A percentile compares a stretch with the other conserved stretches of the same genome.
These are phyloP conservation scores for Stenopsyche tienmushanensis DNA, from an alignment of 1,140 invertebrate species.

Conservation along the genomic window DNA sequence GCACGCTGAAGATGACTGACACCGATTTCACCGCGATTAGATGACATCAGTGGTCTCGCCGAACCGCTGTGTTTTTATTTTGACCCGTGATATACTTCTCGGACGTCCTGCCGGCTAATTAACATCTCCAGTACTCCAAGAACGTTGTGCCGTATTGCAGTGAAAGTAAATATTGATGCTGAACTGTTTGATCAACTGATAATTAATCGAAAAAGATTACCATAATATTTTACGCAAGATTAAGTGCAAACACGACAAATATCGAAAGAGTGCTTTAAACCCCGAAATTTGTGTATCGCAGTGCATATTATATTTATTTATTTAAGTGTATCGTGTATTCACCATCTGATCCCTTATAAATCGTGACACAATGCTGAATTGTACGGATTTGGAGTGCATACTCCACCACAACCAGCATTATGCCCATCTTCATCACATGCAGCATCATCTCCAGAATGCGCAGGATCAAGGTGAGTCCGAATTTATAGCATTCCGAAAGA, in stretches of 20 bases:
- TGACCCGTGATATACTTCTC: no score
- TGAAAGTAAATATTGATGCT: no score
- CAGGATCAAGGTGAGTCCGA: slow-evolving; percentile 57
- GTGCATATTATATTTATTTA: no score
- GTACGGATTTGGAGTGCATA: slow-evolving; percentile 74
- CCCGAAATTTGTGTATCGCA: no score
- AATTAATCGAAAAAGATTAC: no score
- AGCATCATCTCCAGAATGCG: slow-evolving; percentile 61
- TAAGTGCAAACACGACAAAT: no score
- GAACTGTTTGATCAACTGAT: no score
- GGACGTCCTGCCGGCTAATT: no score
- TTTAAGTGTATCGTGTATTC: background rate
- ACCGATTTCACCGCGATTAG: background rate
- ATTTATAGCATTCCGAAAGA: no score
- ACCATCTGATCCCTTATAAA: background rate
- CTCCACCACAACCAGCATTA: slow-evolving; percentile 74
- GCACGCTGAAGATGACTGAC: background rate
- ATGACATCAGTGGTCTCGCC: background rate
- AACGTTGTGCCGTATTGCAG: background rate
- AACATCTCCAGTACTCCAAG: background rate
- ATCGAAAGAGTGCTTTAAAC: no score
- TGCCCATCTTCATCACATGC: slow-evolving; percentile 67
- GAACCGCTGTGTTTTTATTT: no score
- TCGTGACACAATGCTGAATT: slow-evolving; percentile 66
- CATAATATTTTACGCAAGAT: no score